phyloP scores from a whole-genome alignment of 1,140 invertebrate genomes.

The Dreissena rostriformis region DNA sequence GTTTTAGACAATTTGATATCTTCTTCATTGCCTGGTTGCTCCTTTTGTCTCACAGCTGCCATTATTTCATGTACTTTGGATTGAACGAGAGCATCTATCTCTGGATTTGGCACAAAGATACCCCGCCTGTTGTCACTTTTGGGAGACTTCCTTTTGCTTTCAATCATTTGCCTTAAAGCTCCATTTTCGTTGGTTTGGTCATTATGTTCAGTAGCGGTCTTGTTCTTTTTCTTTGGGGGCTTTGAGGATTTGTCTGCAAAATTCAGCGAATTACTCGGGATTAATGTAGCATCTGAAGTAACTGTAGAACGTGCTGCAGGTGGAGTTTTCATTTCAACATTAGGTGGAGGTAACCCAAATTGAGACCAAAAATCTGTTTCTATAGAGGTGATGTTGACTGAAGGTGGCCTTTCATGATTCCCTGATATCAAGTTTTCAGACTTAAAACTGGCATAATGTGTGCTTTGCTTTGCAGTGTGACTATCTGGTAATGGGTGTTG shows the following conservation, averaged over 20 bases:
- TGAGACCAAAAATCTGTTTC: conserved; percentile 29
- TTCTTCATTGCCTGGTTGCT: background rate
- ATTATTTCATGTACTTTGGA: conserved; percentile 52
- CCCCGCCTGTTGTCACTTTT: conserved; percentile 25
- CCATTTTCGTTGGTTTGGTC: background rate
- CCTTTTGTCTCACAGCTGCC: conserved; percentile 46
- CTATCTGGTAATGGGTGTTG: background rate
- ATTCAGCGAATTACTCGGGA: no score
- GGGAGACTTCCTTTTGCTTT: conserved; percentile 1
- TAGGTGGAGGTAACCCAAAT: conserved; percentile 39
- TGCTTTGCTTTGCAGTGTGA: no score
- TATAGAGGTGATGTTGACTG: no score
- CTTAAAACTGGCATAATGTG: background rate
- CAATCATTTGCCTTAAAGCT: background rate
- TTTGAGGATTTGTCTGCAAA: background rate
- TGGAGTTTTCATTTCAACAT: conserved; percentile 13
- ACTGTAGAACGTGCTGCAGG: no score
- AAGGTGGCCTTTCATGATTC: no score
- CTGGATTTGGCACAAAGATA: conserved; percentile 34
- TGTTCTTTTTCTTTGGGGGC: conserved; percentile 10
- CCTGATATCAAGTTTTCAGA: no score
- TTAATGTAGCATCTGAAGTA: no score
- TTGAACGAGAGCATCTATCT: conserved; percentile 41
- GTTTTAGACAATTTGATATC: no score
- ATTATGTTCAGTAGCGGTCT: background rate